phyloP scores from a whole-genome alignment of 2,797 vertebrate genomes.

The Manis crassicaudata region DNA sequence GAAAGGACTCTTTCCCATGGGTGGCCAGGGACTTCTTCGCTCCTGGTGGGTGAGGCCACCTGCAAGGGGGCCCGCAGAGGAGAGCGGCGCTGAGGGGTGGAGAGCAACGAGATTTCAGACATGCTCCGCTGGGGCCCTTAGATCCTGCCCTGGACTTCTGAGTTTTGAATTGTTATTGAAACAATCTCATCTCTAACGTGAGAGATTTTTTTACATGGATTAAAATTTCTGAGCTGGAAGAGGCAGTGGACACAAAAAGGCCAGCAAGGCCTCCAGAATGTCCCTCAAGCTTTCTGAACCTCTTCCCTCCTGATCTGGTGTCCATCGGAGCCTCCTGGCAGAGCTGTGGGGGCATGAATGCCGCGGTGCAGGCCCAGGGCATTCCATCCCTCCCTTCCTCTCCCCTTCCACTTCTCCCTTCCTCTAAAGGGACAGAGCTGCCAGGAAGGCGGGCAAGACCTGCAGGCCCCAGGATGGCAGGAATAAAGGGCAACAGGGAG shows the following conservation, averaged over 20 bases:
- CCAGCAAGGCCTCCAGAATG: not conserved
- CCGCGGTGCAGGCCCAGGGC: not conserved
- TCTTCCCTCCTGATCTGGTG: not conserved
- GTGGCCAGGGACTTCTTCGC: not conserved
- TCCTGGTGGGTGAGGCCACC: not conserved
- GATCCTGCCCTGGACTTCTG: not conserved
- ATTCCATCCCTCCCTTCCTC: not conserved
- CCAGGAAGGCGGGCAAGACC: constrained; percentile 32
- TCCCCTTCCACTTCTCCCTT: not conserved
- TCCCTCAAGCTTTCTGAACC: not conserved
- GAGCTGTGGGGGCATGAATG: not conserved
- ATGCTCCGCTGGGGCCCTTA: not conserved
- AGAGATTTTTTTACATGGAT: not conserved
- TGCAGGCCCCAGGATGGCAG: constrained; percentile 5
- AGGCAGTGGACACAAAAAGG: not conserved
- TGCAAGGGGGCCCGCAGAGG: not conserved
- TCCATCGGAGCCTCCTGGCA: not conserved
- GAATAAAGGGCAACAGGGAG: constrained; percentile 65
- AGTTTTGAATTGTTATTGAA: not conserved
- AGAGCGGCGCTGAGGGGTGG: not conserved
- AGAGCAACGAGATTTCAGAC: not conserved
- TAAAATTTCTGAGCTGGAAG: not conserved
- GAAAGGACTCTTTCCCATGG: not conserved
- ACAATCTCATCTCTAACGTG: not conserved
- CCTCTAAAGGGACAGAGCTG: not conserved